Evolutionary conservation across 2,888 invertebrate genomes (phyloP), one percentile per base, ranked within the genome.

Genomic region (Dryococelus australis): DNA sequence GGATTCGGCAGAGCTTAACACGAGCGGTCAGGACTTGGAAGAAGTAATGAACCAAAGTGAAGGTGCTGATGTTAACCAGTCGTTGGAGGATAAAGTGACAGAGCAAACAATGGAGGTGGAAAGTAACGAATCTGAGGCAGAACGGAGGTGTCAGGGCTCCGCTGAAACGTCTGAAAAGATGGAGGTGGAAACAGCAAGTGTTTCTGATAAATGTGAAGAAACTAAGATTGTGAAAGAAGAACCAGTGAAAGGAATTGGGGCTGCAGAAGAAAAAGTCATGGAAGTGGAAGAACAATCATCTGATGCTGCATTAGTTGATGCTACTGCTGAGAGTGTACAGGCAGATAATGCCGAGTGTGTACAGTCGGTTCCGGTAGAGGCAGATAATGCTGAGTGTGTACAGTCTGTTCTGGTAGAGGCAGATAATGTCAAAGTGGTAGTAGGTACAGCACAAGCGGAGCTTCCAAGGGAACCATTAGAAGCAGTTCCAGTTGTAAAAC

Each of bases 391-490:
- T 47, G 47, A 16, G 16, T 13, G 47, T 47, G 47, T 13, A 47
- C 47, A 10, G 16, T 47, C 47, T 3, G 47, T 0, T 16, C 12
- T 6, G 8, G 16, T 47, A 16, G 5, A 80, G 80, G 84, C 27
- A 12, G 84, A 79, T 87, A 88, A 87, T 10, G 89, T 89, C 9
- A 87, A 87, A 81, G 84, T n/a, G 47, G 78, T 6, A 26, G 80
- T 86, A 28, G 85, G 26, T 53, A 80, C 83, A 85, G 89, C 88
- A 27, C 85, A 16, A 53, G 27, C n/a, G 80, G 79, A 83, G 10
- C 12, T 47, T 47, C 47, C 47, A 16, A 47, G 16, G 8, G 47
- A 47, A 47, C 47, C 10, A 16, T 47, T 16, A 6, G 47, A 47
- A 47, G 47, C 47, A 47, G 47, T 47, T 16, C 4, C 16, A 10